These are phyloP conservation scores for Cantharis rufa DNA, from an alignment of 2,888 invertebrate genomes.

Conservation along the genomic window DNA sequence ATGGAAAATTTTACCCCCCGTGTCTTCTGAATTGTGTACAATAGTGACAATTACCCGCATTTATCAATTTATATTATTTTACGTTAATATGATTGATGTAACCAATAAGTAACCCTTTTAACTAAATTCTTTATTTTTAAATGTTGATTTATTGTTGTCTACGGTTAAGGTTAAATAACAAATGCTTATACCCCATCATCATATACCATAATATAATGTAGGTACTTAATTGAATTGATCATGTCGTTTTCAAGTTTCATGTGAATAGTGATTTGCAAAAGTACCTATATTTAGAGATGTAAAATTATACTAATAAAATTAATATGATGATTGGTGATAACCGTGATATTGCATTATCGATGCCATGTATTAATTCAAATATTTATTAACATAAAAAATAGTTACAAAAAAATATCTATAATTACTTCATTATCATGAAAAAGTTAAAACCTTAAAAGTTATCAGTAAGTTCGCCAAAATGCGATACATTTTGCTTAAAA, in stretches of 20 bases:
- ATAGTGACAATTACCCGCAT: neutral
- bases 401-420: too few species aligned
- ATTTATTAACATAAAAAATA: too few species aligned
- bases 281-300: too few species aligned
- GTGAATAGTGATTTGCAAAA: too few species aligned
- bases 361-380: too few species aligned
- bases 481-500: neutral
- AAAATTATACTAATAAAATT: too few species aligned
- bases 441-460: neutral
- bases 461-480: neutral
- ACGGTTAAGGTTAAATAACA: neutral
- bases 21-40: neutral
- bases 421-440: too few species aligned
- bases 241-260: neutral
- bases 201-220: neutral
- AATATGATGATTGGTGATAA: too few species aligned
- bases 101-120: neutral
- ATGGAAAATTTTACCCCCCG: neutral
- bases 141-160: neutral
- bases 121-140: neutral
- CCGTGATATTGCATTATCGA: too few species aligned
- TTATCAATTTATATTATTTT: neutral
- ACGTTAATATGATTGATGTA: neutral
- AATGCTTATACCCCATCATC: neutral
- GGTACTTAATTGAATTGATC: neutral